These are phyloP conservation scores for Balaeniceps rex DNA, from an alignment of 2,113 vertebrate genomes.

Conservation along the genomic window DNA sequence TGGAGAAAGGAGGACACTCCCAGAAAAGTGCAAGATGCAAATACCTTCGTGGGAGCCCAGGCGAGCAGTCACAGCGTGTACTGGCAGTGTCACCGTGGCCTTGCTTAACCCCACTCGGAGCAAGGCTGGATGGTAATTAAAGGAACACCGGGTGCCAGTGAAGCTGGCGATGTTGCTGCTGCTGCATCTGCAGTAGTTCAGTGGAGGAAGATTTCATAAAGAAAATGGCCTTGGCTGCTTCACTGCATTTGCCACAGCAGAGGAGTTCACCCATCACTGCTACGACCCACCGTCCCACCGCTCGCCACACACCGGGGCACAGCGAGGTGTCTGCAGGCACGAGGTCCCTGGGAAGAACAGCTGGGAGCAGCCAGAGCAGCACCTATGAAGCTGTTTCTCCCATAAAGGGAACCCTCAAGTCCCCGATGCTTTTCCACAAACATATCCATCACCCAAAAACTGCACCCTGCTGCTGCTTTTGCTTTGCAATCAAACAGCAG, in stretches of 20 bases:
- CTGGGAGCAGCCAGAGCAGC: neutral
- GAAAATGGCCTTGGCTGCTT: neutral
- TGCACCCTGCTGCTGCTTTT: neutral
- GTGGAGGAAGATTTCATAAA: neutral
- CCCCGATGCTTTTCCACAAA: neutral
- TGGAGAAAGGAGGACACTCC: neutral
- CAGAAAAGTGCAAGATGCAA: neutral
- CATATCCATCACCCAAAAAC: neutral
- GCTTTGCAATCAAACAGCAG: neutral
- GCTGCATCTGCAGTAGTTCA: neutral
- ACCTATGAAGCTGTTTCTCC: neutral
- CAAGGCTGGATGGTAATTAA: neutral
- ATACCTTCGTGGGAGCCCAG: neutral
- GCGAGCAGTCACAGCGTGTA: neutral
- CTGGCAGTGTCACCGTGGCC: neutral
- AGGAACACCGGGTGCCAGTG: neutral
- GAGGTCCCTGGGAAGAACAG: neutral
- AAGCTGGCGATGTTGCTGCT: neutral
- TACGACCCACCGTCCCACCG: rapidly evolving
- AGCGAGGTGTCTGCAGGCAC: rapidly evolving
- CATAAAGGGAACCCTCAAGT: neutral
- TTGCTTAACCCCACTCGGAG: neutral
- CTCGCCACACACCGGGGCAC: rapidly evolving
- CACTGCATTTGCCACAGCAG: neutral
- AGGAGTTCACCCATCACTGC: neutral